Evolutionary conservation across 2,888 invertebrate species (phyloP).

Genomic region (Heliconius cydno): DNA sequence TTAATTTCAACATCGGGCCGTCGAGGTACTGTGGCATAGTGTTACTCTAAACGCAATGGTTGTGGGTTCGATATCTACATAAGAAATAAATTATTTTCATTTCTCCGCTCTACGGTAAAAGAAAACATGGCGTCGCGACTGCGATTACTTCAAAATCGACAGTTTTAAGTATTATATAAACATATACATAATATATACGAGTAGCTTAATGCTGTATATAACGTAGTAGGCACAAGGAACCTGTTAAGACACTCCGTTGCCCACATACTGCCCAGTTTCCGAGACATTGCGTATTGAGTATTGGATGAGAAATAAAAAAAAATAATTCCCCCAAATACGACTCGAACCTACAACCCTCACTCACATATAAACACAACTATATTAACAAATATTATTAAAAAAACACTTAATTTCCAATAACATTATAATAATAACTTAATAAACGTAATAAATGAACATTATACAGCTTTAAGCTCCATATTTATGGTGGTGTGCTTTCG

Average conservation of each 20-base stretch:
- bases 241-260: too few species aligned
- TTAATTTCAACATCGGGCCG: background rate
- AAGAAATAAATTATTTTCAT: background rate
- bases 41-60: too few species aligned
- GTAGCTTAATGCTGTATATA: too few species aligned
- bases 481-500: constrained; percentile 43
- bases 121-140: too few species aligned
- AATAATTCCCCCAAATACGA: background rate
- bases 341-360: background rate
- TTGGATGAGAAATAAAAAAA: background rate
- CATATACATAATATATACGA: background rate
- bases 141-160: too few species aligned
- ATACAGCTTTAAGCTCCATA: constrained; percentile 24
- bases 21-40: background rate
- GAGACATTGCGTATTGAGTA: background rate
- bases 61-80: background rate
- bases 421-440: background rate
- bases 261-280: too few species aligned
- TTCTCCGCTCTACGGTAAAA: background rate
- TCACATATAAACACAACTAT: background rate
- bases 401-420: background rate
- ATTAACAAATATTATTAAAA: background rate
- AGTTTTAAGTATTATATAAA: too few species aligned
- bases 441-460: background rate
- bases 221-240: too few species aligned